These are phyloP conservation scores for Drosophila buzzatii DNA, from an alignment of 2,888 invertebrate genomes.

Conservation along the genomic window DNA sequence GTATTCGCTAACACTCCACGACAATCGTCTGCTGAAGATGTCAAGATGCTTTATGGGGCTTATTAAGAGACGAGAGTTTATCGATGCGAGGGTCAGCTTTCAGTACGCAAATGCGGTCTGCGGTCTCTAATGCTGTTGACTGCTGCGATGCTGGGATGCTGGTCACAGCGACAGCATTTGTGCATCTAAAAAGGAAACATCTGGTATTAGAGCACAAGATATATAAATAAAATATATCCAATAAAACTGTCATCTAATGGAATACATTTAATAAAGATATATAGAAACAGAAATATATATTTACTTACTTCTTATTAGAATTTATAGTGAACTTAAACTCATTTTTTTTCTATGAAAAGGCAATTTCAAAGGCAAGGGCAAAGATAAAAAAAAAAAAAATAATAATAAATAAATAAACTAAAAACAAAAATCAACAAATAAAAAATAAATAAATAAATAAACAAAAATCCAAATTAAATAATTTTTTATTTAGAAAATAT, in stretches of 20 bases:
- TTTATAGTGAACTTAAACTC: not conserved
- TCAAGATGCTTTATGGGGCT: conserved; percentile 69
- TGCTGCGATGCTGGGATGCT: not conserved
- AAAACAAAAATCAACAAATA: not conserved
- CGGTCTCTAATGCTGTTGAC: not conserved
- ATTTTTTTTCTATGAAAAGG: too few species aligned
- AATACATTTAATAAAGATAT: not conserved
- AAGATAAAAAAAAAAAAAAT: too few species aligned
- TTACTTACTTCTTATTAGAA: not conserved
- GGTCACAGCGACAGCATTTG: not conserved
- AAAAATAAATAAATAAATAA: too few species aligned
- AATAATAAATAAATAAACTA: too few species aligned
- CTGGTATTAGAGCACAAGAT: not conserved
- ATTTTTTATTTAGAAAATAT: not conserved
- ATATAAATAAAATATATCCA: conserved; percentile 5
- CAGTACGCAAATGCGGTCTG: conserved; percentile 27
- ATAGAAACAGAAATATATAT: not conserved
- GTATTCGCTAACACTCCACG: conserved; percentile 39
- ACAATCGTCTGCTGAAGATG: conserved; percentile 57
- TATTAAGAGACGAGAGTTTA: conserved; percentile 53
- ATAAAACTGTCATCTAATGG: not conserved
- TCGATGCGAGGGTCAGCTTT: conserved; percentile 33
- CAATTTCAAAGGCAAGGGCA: too few species aligned
- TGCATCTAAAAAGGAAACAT: not conserved
- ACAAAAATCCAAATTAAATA: not conserved